phyloP scores from a whole-genome alignment of 2,113 vertebrate genomes.

The Stigmatopora argus region DNA sequence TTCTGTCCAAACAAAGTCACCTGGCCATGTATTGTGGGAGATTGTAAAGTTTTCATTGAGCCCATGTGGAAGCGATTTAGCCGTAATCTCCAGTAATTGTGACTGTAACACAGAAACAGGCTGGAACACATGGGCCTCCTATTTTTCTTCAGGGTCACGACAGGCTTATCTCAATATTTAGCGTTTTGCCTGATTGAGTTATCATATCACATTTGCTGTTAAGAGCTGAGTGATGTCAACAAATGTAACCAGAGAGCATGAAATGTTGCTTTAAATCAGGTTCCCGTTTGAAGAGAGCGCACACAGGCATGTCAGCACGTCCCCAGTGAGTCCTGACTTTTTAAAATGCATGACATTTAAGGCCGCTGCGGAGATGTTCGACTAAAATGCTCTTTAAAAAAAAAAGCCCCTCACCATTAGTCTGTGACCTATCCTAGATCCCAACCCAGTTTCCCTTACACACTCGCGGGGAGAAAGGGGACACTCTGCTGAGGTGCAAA shows the following conservation, averaged over 20 bases:
- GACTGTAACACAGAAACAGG: slow-evolving; percentile 88
- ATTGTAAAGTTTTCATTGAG: slow-evolving; percentile 92
- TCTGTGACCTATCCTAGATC: slow-evolving; percentile 41
- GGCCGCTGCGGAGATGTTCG: slow-evolving; percentile 42
- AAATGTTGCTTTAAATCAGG: slow-evolving; percentile 88
- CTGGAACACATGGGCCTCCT: slow-evolving; percentile 90
- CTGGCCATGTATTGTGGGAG: slow-evolving; percentile 88
- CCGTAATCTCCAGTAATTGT: slow-evolving; percentile 95
- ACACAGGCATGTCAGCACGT: slow-evolving; percentile 49
- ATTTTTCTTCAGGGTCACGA: slow-evolving; percentile 63
- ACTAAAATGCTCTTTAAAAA: slow-evolving; percentile 48
- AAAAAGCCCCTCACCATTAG: slow-evolving; percentile 36
- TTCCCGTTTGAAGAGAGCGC: slow-evolving; percentile 49
- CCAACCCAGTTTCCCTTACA: slow-evolving; percentile 37
- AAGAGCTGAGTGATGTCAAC: slow-evolving; percentile 71
- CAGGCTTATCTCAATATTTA: slow-evolving; percentile 73
- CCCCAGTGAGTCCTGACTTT: slow-evolving; percentile 40
- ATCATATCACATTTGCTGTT: slow-evolving; percentile 92
- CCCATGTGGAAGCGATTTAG: slow-evolving; percentile 96
- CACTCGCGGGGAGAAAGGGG: slow-evolving; percentile 30
- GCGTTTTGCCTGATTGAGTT: slow-evolving; percentile 95
- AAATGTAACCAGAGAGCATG: slow-evolving; percentile 87
- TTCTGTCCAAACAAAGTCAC: slow-evolving; percentile 88
- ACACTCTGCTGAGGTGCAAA: slow-evolving; percentile 64
- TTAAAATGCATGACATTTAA: slow-evolving; percentile 60